These are phyloP conservation scores for Sminthopsis crassicaudata DNA, from an alignment of 2,113 vertebrate genomes.

Conservation along the genomic window DNA sequence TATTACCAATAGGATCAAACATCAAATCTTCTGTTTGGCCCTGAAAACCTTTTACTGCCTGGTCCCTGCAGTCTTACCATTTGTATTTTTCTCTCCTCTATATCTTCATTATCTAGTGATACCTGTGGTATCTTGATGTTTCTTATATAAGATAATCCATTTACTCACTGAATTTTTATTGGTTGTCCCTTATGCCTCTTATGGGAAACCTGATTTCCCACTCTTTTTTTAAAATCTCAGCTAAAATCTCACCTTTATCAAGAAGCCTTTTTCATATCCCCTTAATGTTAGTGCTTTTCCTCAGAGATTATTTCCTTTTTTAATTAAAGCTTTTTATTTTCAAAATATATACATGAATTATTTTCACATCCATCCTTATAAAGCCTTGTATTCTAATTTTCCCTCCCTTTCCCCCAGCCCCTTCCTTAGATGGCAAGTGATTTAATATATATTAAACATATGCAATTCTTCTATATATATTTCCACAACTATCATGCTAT, in stretches of 20 bases:
- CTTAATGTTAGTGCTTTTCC: not conserved
- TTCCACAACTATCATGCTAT: too few species aligned
- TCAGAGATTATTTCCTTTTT: not conserved
- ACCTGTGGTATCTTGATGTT: not conserved
- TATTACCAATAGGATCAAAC: not conserved
- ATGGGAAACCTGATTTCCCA: not conserved
- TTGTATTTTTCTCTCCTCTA: not conserved
- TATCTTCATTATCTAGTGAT: not conserved
- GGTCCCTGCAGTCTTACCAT: not conserved
- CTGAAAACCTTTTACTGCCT: not conserved
- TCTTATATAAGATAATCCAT: not conserved
- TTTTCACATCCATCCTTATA: too few species aligned
- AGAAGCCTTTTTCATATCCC: not conserved
- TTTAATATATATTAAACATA: too few species aligned
- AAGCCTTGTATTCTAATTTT: too few species aligned
- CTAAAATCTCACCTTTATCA: not conserved
- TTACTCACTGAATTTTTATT: not conserved
- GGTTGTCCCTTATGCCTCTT: not conserved
- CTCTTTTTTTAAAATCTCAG: not conserved
- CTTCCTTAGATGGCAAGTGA: too few species aligned
- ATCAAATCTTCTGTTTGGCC: not conserved
- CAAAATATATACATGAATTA: too few species aligned
- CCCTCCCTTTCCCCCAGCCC: too few species aligned
- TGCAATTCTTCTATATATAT: too few species aligned
- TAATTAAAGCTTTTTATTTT: too few species aligned